phyloP scores from a whole-genome alignment of 2,888 invertebrate species.

The Cremastobaeus sp. region DNA sequence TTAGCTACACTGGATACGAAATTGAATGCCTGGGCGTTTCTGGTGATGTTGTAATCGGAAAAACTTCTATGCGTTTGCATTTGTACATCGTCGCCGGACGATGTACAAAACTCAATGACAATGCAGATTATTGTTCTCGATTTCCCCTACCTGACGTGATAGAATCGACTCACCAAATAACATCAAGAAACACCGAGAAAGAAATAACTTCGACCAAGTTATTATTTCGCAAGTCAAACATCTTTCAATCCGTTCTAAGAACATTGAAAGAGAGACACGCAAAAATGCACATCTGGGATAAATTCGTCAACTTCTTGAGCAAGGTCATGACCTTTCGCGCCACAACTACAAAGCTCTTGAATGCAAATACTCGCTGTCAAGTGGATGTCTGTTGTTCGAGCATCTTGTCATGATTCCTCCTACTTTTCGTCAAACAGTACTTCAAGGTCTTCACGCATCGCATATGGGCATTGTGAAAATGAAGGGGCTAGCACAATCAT shows the following conservation, averaged over 20 bases:
- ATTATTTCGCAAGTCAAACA: not conserved
- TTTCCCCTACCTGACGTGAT: no score
- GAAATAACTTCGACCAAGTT: not conserved
- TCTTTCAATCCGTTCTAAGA: not conserved
- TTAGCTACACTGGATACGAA: no score
- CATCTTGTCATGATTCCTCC: not conserved
- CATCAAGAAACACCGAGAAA: not conserved
- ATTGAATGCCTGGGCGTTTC: no score
- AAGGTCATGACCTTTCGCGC: not conserved
- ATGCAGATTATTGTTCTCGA: no score
- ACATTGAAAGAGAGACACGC: not conserved
- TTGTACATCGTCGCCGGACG: no score
- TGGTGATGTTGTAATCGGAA: no score
- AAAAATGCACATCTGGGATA: not conserved
- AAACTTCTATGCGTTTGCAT: no score
- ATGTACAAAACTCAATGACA: no score
- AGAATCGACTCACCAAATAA: no score
- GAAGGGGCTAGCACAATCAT: not conserved
- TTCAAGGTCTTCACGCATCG: not conserved
- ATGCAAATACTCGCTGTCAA: not conserved
- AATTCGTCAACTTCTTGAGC: not conserved
- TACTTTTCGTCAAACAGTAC: not conserved
- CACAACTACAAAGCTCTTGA: not conserved
- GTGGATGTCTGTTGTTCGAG: not conserved
- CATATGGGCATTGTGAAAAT: constrained; percentile 1